Evolutionary conservation across 2,888 invertebrate species (phyloP).

Genomic region (Lagria hirta): DNA sequence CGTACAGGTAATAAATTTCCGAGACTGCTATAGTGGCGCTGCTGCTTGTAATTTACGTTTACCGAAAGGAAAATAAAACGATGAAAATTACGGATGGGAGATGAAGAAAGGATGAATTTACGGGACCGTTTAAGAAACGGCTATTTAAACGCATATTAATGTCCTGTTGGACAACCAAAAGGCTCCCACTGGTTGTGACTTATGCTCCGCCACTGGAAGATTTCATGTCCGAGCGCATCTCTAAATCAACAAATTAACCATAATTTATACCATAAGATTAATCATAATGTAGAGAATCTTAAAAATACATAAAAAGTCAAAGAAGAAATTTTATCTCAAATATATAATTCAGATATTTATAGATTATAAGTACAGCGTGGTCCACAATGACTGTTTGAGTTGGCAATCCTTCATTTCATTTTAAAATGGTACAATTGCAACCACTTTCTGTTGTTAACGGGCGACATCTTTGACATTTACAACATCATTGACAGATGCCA

Average conservation of each 20-base stretch:
- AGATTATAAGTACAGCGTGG: too few relatives aligned
- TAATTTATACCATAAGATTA: too few relatives aligned
- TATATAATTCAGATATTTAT: too few relatives aligned
- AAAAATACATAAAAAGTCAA: too few relatives aligned
- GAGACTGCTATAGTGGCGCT: constrained; percentile 24
- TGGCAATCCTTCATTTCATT: too few relatives aligned
- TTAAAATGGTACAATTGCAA: too few relatives aligned
- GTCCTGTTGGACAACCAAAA: constrained; percentile 44
- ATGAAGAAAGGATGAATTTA: constrained; percentile 21
- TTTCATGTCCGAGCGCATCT: constrained; percentile 3
- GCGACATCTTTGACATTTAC: too few relatives aligned
- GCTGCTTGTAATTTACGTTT: constrained; percentile 47
- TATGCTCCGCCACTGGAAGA: constrained; percentile 31
- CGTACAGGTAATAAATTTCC: constrained; percentile 50
- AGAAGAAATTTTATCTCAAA: too few relatives aligned
- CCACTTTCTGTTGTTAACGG: too few relatives aligned
- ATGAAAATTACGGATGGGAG: constrained; percentile 15
- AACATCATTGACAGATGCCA: too few relatives aligned
- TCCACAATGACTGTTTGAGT: too few relatives aligned
- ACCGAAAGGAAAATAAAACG: constrained; percentile 41
- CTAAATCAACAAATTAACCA: constrained; percentile 5
- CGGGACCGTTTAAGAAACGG: constrained; percentile 32
- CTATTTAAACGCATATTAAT: constrained; percentile 45
- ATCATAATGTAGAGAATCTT: too few relatives aligned
- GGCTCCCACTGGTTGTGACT: constrained; percentile 50